Conservation (phyloP, 2,797 vertebrate species). For the Micrastur ruficollis region DNA sequence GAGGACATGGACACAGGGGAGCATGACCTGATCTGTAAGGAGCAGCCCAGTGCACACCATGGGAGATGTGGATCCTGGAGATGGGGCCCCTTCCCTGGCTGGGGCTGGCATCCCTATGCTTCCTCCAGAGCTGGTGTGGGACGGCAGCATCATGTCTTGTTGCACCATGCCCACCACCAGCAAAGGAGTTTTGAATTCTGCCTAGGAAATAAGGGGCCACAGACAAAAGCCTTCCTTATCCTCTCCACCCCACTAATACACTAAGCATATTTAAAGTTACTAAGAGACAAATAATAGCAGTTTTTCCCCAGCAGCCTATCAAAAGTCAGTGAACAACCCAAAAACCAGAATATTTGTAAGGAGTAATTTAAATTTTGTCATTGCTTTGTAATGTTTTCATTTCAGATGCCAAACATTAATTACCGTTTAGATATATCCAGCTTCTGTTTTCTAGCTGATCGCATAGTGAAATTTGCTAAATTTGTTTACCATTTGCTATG, state of each 20-base stretch:
- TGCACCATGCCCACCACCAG: not conserved
- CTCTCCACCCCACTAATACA: not conserved
- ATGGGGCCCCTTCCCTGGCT: rapidly evolving
- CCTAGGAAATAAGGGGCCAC: not conserved
- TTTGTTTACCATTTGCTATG: not conserved
- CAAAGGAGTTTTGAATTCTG: not conserved
- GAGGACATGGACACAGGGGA: not conserved
- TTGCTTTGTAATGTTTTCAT: not conserved
- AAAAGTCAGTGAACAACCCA: not conserved
- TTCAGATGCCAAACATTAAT: not conserved
- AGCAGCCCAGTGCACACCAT: not conserved
- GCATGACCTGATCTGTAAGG: not conserved
- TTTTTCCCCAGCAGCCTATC: not conserved
- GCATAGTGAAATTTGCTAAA: not conserved
- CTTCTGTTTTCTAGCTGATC: not conserved
- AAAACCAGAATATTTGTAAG: too few species aligned
- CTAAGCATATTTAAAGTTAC: not conserved
- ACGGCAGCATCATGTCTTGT: rapidly evolving
- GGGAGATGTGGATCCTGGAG: not conserved
- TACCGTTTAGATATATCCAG: not conserved
- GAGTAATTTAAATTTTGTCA: not conserved
- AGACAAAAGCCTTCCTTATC: not conserved
- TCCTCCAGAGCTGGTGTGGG: too few species aligned
- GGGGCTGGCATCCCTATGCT: not conserved
- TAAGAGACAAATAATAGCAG: not conserved